Evolutionary conservation across 2,113 vertebrate genomes (phyloP), one percentile per base, ranked within the genome.

Genomic region (Callipepla californica): DNA sequence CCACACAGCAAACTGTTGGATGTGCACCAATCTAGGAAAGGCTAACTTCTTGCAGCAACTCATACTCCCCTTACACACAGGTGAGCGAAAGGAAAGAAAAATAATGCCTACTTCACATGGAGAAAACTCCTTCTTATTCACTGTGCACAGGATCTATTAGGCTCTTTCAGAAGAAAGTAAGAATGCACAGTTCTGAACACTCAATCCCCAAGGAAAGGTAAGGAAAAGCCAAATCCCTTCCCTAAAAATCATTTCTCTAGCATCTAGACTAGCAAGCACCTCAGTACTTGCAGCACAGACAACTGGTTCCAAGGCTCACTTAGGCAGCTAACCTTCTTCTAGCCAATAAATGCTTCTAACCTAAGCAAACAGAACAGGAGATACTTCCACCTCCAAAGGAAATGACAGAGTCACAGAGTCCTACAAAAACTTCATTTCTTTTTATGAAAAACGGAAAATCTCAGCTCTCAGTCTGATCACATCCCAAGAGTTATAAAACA

Each of bases 41-140:
- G 69, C 4, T 0, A 1, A 0, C 0, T 26, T 80, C 59, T 58
- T 58, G 8, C 7, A 86, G 14, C 21, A 58, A 47, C 48, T 85
- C 59, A 62, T 51, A 65, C 30, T 85, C 20, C 20, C 15, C 20
- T 61, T 22, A 57, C 30, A 58, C 7, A 48, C 65, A 80, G 20
- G 10, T 53, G 30, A 69, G 40, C 8, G 34, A 90, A 76, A 2
- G 15, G 78, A 80, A 50, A 63, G 45, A 90, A 74, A 90, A 82
- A 45, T 25, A 69, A 1, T 26, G 47, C 12, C 6, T 20, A 65
- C 14, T 32, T 89, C 47, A 74, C 7, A 23, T 8, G 10, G n/a
- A 89, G 42, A 74, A 89, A 22, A 2, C 32, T 78, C 42, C 68
- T 77, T 92, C 26, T 13, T 44, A 11, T 73, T 72, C 92, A 75